Percentiles rank a stretch among this genome's conserved stretches.
Conservation (phyloP, 2,888 invertebrate species). For the Drosophila phalerata region DNA sequence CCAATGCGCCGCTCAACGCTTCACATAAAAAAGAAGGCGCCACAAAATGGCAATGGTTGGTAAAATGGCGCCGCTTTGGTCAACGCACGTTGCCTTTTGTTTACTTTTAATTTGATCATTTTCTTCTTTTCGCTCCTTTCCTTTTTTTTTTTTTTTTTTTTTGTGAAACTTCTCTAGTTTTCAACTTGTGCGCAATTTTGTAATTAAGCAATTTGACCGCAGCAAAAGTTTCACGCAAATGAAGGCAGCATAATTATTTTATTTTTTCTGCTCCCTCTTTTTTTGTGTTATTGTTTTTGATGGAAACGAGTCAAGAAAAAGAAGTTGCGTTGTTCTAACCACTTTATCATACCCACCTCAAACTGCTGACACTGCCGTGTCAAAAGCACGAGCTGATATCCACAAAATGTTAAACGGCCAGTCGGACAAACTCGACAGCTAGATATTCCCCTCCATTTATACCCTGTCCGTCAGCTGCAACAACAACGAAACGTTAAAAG, state of each 20-base stretch:
- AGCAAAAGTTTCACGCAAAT: constrained; percentile 72
- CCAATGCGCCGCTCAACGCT: constrained; percentile 16
- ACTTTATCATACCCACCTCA: constrained; percentile 47
- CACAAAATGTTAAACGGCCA: constrained; percentile 39
- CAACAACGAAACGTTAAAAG: constrained; percentile 43
- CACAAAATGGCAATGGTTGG: constrained; percentile 51
- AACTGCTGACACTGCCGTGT: constrained; percentile 33
- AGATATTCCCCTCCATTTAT: neutral
- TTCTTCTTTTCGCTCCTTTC: constrained; percentile 17
- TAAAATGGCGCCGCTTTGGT: constrained; percentile 75
- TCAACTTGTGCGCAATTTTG: constrained; percentile 76
- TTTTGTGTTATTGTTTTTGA: constrained; percentile 8
- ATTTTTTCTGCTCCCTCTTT: constrained; percentile 13
- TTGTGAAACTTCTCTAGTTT: constrained; percentile 52
- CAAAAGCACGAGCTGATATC: constrained; percentile 47
- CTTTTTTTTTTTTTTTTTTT: neutral
- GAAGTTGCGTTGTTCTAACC: neutral
- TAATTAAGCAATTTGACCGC: constrained; percentile 83
- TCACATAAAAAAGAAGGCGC: constrained; percentile 58
- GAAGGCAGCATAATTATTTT: constrained; percentile 73
- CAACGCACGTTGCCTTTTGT: constrained; percentile 76
- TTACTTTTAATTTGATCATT: constrained; percentile 81
- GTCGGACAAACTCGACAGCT: constrained; percentile 33
- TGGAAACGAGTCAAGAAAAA: constrained; percentile 7
- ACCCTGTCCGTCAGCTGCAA: constrained; percentile 25